A percentile compares a stretch with the other conserved stretches of the same genome.
Evolutionary conservation across 35 echinoderm and acorn worm genomes (phyloP).

Genomic region (Lytechinus variegatus): DNA sequence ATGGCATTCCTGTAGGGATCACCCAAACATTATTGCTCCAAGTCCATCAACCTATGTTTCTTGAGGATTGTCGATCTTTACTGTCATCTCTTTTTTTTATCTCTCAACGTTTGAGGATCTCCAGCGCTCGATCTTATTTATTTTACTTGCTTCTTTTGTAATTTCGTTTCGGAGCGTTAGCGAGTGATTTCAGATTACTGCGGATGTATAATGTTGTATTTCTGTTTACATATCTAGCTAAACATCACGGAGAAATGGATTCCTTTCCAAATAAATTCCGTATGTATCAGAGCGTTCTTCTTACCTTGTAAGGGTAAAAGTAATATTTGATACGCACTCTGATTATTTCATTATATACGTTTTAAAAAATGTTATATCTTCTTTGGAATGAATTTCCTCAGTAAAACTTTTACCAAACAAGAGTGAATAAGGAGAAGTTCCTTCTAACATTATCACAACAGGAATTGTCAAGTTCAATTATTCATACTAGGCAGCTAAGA

Average conservation of each 20-base stretch:
- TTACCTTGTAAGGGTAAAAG: too few species aligned
- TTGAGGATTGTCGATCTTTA: background rate
- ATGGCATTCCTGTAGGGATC: background rate
- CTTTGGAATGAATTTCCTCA: too few species aligned
- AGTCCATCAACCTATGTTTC: background rate
- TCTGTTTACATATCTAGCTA: background rate
- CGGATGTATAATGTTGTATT: background rate
- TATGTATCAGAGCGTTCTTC: too few species aligned
- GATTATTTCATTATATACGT: too few species aligned
- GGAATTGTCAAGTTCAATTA: too few species aligned
- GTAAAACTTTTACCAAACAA: too few species aligned
- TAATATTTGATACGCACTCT: too few species aligned
- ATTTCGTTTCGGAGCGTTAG: background rate
- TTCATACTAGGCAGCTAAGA: too few species aligned
- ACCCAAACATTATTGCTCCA: background rate
- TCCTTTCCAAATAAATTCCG: background rate
- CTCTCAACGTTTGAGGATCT: background rate
- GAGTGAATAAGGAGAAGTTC: too few species aligned
- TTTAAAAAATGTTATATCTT: too few species aligned
- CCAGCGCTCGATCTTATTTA: background rate
- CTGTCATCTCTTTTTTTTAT: background rate
- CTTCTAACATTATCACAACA: too few species aligned
- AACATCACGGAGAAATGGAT: background rate
- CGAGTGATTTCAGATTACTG: background rate
- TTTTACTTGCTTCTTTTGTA: background rate